These are phyloP conservation scores for Drosophila seguyi DNA, from an alignment of 1,140 invertebrate genomes.

Conservation along the genomic window DNA sequence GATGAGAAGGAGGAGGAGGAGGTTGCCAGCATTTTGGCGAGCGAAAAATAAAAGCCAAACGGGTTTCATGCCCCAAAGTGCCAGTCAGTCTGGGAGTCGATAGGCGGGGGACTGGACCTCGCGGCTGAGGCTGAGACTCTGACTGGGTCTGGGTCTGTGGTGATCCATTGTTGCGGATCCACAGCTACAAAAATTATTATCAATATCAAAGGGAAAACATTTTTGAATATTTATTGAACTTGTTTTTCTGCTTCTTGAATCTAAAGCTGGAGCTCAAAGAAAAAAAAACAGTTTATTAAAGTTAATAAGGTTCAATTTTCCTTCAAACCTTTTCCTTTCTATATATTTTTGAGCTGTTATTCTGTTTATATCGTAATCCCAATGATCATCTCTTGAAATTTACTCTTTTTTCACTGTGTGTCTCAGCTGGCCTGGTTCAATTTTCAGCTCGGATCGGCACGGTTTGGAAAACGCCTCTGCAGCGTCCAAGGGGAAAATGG, in stretches of 20 bases:
- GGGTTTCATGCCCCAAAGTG: constrained; percentile 66
- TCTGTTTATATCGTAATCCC: too few species aligned
- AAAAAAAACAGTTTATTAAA: not conserved
- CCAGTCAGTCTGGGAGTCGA: constrained; percentile 59
- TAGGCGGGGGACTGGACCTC: constrained; percentile 17
- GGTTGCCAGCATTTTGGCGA: constrained; percentile 47
- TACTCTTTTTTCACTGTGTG: not conserved
- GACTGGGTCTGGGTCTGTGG: constrained; percentile 42
- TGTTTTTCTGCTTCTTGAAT: not conserved
- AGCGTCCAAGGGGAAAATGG: constrained; percentile 51
- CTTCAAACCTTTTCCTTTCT: not conserved
- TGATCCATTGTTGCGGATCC: constrained; percentile 53
- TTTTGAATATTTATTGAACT: not conserved
- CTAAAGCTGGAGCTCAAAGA: not conserved
- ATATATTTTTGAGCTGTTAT: not conserved
- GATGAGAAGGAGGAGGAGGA: constrained; percentile 1
- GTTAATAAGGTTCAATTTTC: not conserved
- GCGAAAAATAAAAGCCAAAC: constrained; percentile 52
- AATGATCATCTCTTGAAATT: not conserved
- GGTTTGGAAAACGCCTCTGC: constrained; percentile 59
- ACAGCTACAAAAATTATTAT: not conserved
- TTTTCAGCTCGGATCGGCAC: constrained; percentile 28
- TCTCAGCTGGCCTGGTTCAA: constrained; percentile 68
- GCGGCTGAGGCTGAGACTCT: constrained; percentile 5
- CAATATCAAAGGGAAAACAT: not conserved